phyloP scores from a whole-genome alignment of 2,797 vertebrate genomes.

The Notolabrus celidotus region DNA sequence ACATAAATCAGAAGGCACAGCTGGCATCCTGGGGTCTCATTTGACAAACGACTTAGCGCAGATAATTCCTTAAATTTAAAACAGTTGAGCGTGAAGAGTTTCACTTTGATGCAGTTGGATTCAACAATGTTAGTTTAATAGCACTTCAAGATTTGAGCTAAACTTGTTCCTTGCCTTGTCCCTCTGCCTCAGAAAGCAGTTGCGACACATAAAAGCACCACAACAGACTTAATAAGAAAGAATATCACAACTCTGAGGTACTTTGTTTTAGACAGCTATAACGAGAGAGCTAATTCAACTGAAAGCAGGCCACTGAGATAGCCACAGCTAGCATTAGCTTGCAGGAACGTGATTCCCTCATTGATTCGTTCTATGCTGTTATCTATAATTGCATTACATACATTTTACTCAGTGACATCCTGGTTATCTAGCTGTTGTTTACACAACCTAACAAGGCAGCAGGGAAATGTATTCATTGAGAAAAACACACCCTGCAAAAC shows the following conservation, averaged over 20 bases:
- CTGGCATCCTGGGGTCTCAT: slow-evolving; percentile 27
- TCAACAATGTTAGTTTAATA: slow-evolving; percentile 8
- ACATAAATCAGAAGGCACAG: slow-evolving; percentile 41
- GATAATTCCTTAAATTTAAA: slow-evolving; percentile 34
- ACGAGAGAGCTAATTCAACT: background rate
- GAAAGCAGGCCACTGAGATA: background rate
- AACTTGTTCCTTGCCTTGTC: background rate
- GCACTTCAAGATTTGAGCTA: background rate
- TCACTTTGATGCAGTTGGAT: slow-evolving; percentile 6
- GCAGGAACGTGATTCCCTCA: background rate
- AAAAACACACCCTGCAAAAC: too few species aligned
- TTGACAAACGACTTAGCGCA: slow-evolving; percentile 30
- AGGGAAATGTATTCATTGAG: too few species aligned
- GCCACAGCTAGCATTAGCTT: background rate
- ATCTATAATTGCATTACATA: background rate
- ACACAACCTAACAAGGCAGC: too few species aligned
- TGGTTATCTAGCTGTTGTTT: background rate
- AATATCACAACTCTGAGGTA: background rate
- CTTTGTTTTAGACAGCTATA: background rate
- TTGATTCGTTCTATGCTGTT: background rate
- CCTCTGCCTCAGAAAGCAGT: background rate
- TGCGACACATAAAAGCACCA: background rate
- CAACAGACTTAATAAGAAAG: too few species aligned
- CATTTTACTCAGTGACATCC: background rate
- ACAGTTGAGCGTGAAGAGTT: slow-evolving; percentile 14